Evolutionary conservation across 2,888 invertebrate genomes (phyloP), one percentile per base, ranked within the genome.

Genomic region (Ganaspis brasiliensis): DNA sequence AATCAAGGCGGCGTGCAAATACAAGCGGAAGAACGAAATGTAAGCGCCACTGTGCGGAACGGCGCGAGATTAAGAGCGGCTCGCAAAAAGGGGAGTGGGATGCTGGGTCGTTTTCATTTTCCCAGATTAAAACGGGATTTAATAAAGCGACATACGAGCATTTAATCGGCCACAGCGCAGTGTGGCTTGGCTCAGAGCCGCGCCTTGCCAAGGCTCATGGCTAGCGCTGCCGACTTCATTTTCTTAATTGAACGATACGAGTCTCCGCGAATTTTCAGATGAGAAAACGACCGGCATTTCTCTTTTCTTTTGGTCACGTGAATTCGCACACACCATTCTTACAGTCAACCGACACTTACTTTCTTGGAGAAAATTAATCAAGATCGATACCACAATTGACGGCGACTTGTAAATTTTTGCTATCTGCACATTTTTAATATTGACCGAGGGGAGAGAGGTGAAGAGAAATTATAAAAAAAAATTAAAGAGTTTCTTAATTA

Each of bases 101-200:
- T 75, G 76, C 67, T 72, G 78, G 76, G 80, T 83, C 86, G 86
- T 87, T 88, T 88, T 88, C 88, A 87, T 88, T 89, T 87, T 87
- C 84, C 84, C 84, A 87, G 89, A 88, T 89, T 89, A 89, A 89
- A 89, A 88, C 84, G 84, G 86, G 87, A 89, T 89, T 88, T 89
- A 89, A 89, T 89, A 89, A 89, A 89, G 87, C 88, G 87, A 88
- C 87, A 86, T 88, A 88, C 87, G 87, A 86, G 87, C 85, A 82
- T 87, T 88, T 89, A 89, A 89, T 88, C 89, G 87, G 87, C 84
- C 87, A 52, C 52, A 52, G 52, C 52, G 77, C 84, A 80, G 55
- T 79, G 80, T 76, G 84, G 83, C 81, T 81, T 73, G 84, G 81
- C 82, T 83, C 83, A 72, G 76, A 80, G 82, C 82, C 83, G 79